Evolutionary conservation across 2,797 vertebrate species (phyloP).

Genomic region (Spinus olivaceus): DNA sequence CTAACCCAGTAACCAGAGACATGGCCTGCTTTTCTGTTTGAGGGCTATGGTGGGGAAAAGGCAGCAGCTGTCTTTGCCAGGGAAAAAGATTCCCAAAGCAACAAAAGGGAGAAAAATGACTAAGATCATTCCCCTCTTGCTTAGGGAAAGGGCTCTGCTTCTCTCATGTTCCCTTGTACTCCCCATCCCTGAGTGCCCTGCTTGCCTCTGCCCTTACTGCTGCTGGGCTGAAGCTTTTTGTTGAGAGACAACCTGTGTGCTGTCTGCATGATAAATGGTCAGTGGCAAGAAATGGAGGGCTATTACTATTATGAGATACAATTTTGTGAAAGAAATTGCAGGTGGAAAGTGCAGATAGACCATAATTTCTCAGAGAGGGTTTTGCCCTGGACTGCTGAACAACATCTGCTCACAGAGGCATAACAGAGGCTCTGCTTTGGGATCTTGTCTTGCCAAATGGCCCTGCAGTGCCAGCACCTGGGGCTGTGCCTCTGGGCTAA

Average conservation of each 20-base stretch:
- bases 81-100: not conserved
- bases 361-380: not conserved
- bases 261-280: not conserved
- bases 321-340: not conserved
- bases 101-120: not conserved
- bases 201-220: not conserved
- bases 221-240: not conserved
- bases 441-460: not conserved
- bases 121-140: not conserved
- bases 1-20: not conserved
- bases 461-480: accelerated
- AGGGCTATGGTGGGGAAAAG: accelerated
- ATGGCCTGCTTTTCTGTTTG: not conserved
- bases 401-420: not conserved
- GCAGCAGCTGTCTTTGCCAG: not conserved
- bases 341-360: not conserved
- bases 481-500: not conserved
- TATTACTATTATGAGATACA: not conserved
- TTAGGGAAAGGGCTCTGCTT: not conserved
- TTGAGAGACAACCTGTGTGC: not conserved
- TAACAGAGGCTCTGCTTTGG: not conserved
- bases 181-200: not conserved
- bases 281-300: not conserved
- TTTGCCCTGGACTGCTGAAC: not conserved
- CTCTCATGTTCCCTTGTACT: not conserved